phyloP scores from a whole-genome alignment of 1,140 invertebrate genomes.

The Aleiodes sp. region DNA sequence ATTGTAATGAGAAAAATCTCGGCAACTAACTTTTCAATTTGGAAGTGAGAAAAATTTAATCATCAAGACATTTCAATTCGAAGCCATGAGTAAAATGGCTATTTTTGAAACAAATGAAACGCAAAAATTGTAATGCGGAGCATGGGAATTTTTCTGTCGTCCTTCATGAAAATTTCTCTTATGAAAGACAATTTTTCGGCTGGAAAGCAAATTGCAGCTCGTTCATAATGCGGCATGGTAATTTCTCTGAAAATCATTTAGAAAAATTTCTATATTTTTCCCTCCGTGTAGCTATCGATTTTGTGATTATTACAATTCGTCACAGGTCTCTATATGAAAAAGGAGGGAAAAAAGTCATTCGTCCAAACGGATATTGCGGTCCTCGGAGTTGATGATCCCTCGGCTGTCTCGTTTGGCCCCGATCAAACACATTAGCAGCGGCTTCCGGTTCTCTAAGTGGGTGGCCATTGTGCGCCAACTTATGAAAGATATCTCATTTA shows the following conservation, averaged over 20 bases:
- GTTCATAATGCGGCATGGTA: too few species aligned
- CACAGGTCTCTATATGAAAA: neutral
- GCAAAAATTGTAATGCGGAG: too few species aligned
- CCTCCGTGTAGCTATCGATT: neutral
- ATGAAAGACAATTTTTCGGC: too few species aligned
- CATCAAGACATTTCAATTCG: too few species aligned
- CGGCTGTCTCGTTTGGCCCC: conserved; percentile 34
- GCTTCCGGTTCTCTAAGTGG: conserved; percentile 55
- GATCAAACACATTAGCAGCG: conserved; percentile 58
- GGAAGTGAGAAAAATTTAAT: too few species aligned
- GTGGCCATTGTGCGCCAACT: conserved; percentile 43
- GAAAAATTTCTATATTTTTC: neutral
- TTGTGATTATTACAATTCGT: neutral
- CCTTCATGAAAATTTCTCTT: too few species aligned
- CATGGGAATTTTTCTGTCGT: too few species aligned
- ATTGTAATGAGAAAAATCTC: too few species aligned
- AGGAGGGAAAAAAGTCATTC: conserved; percentile 14
- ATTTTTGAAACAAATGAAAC: too few species aligned
- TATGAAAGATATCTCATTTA: conserved; percentile 30
- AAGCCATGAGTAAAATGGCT: too few species aligned
- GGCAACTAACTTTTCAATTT: too few species aligned
- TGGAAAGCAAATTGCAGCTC: too few species aligned
- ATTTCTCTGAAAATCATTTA: neutral
- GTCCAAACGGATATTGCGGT: conserved; percentile 32
- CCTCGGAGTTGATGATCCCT: conserved; percentile 20